Evolutionary conservation across 2,797 vertebrate species (phyloP), one percentile per base, ranked within the genome.

Genomic region (Eurystomus glaucurus): DNA sequence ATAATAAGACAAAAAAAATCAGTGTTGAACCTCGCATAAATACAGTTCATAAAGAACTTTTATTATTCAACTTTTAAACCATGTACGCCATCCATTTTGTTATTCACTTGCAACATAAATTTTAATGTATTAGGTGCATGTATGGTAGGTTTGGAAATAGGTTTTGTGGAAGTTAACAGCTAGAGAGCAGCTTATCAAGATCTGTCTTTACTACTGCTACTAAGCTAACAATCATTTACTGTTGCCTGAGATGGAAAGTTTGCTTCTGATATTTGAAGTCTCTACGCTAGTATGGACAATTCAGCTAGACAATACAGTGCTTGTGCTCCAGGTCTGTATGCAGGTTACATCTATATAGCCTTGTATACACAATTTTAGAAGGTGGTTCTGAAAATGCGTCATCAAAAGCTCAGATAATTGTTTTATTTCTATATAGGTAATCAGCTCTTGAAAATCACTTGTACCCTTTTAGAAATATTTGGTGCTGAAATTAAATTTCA

Each of bases 391-490:
- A 93, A 94, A 95, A 88, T 0, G 1, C 50, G 61, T 15, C 78
- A 55, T 89, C 85, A 77, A 90, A 85, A 93, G 41, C 75, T 85
- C 57, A 51, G 76, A 26, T 85, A 78, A 94, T 93, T 74, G 83
- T 84, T 88, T 82, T 45, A 79, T 92, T 96, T 77, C 90, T 76
- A 9, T 37, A 41, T 7, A 23, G 70, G 54, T 46, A 87, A 93
- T 87, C 65, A 60, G 58, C 77, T 92, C 37, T 70, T 62, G 76
- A 58, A 87, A 37, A 85, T 58, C 75, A 72, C 60, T 85, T 52
- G 43, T 74, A 62, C 74, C 46, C 64, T 92, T 91, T 89, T 23
- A 87, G 80, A 85, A 86, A 51, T 60, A 79, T 48, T 79, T 37
- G 55, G 62, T 64, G 64, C 75, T 62, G 58, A 92, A 91, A 74